Evolutionary conservation across 2,113 vertebrate genomes (phyloP).

Genomic region (Saccopteryx leptura): DNA sequence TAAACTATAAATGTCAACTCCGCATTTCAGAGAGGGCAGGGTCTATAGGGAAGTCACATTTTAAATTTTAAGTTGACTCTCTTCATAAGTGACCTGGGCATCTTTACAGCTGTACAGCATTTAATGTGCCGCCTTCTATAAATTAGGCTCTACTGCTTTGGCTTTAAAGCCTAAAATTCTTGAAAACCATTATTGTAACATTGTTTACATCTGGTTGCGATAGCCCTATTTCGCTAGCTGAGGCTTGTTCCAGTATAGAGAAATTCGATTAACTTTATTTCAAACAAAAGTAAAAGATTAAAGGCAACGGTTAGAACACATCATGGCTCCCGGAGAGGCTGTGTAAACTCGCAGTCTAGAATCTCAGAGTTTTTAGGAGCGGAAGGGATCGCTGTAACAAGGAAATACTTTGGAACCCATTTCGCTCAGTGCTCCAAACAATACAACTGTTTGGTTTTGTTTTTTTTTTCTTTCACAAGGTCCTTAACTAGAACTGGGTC

Average conservation of each 20-base stretch:
- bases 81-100: slow-evolving; percentile 26
- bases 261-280: slow-evolving; percentile 70
- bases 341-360: slow-evolving; percentile 18
- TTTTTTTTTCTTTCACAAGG: slow-evolving; percentile 25
- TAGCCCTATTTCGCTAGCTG: slow-evolving; percentile 16
- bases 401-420: slow-evolving; percentile 48
- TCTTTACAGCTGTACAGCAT: slow-evolving; percentile 22
- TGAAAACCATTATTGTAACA: slow-evolving; percentile 57
- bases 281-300: slow-evolving; percentile 72
- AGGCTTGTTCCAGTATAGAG: slow-evolving; percentile 27
- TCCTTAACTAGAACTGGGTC: slow-evolving; percentile 29
- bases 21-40: background rate
- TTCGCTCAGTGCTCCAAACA: slow-evolving; percentile 27
- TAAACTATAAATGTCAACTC: slow-evolving; percentile 38
- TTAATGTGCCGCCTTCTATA: background rate
- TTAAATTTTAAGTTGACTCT: slow-evolving; percentile 7
- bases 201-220: slow-evolving; percentile 59
- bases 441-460: background rate
- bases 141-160: slow-evolving; percentile 4
- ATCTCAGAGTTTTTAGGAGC: slow-evolving; percentile 52
- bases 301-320: background rate
- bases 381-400: background rate
- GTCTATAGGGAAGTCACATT: background rate
- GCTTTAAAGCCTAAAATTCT: slow-evolving; percentile 51
- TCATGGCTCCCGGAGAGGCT: background rate